Base-by-base conservation (phyloP, 2,888 invertebrate genomes). In the Lasioglossum malachurum region DNA sequence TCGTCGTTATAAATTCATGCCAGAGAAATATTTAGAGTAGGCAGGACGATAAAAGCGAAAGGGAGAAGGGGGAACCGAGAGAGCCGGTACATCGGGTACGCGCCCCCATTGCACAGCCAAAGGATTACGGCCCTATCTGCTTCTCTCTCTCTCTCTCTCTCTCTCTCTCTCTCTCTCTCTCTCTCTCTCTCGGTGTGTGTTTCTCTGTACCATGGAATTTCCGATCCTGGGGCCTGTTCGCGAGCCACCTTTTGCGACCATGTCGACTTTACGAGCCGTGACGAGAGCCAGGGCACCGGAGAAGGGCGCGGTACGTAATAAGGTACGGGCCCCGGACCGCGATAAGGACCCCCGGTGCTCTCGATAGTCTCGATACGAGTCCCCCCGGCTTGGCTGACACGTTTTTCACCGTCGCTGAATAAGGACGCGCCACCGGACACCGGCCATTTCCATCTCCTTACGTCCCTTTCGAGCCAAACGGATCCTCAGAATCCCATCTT, bases 1-100 rank as follows among this genome's bases (percentile, higher is more conserved):
- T 84, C 89, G 87, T 89, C 89, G 90, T 91, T 91, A 91, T 92
- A 93, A 93, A 93, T 93, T 93, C 89, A 92, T 85, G 92, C 90
- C 90, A 86, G 88, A 88, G 92, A 93, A 92, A 93, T 93, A 93
- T 93, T 93, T 92, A 91, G 93, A 93, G 93, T 93, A 93, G 93
- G 92, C 85, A 87, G 88, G 88, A 91, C 89, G 92, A 92, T 93
- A 91, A 92, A 91, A 89, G 78, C 74, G 81, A 23, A 60, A 23
- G 27, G 46, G 31, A 14, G 27, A 27, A 27, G 41, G 64, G 35
- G 60, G 16, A 80, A 46, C 46, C 73, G 64, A 75, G 69, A 69
- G 38, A 69, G 85, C 64, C 57, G 81, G 71, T 76, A 76, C 78
- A 82, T 85, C 82, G 85, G 46, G 57, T 78, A 74, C 69, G 77